Evolutionary conservation across 92 coral and sea anemone species (phyloP), one percentile per base, ranked within the genome.

Genomic region (Zoanthus sansibaricus): DNA sequence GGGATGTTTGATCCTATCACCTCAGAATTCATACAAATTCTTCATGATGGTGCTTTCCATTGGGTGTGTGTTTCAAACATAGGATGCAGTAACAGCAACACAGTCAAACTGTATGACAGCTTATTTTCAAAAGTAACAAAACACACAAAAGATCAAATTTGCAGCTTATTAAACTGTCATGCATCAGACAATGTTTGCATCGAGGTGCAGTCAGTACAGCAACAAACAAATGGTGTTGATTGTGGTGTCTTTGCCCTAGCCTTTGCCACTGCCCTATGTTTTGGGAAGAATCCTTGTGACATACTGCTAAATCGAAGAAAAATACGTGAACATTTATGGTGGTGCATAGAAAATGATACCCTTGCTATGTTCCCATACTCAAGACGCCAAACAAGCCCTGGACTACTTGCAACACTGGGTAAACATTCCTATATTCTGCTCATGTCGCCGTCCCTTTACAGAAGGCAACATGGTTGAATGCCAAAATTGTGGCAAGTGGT

Each of bases 11-110:
- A 88, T 15, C 75, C 84, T 11, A 71, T 72, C 33, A 3, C 7
- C 0, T 71, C 77, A 59, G 67, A 79, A 59, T 82, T 80, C 44
- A 69, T 87, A 9, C 82, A 79, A 51, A 64, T 79, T 1, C 18
- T 79, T 55, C 69, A 76, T 48, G 77, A 54, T 72, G 91, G 91
- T 16, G 42, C 15, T 16, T 72, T 80, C 49, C 86, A 88, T 68
- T 88, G 82, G 91, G 72, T 82, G 56, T 88, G 87, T 72, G 86
- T 87, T 8, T 71, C 90, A 69, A 87, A 71, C 46, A 79, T 70
- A 3, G 86, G 86, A 48, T 72, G 87, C 64, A 18, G 16, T 20
- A 17, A 70, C 71, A 78, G 90, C 20, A 58, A 75, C 62, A 79
- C 90, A 4, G 73, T 87, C 55, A 87, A 87, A 75, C 86, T 87